phyloP scores from a whole-genome alignment of 2,888 invertebrate species.

The Parnassius smintheus region DNA sequence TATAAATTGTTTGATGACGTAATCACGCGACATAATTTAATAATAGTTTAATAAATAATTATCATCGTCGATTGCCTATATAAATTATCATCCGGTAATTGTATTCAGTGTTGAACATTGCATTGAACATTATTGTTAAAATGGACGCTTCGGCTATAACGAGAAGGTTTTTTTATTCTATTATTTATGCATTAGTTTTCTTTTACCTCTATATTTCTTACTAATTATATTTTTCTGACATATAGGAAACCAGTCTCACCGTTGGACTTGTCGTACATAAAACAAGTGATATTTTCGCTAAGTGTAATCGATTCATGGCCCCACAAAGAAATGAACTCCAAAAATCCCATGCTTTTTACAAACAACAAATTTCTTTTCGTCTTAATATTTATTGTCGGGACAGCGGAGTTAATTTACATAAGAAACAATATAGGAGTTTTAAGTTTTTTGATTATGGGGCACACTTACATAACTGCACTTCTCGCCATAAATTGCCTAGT shows the following conservation, averaged over 20 bases:
- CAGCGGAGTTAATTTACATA: conserved; percentile 23
- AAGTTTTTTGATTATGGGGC: conserved; percentile 25
- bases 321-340: conserved; percentile 20
- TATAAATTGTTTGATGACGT: too few species aligned
- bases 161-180: too few species aligned
- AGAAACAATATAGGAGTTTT: conserved; percentile 19
- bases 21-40: too few species aligned
- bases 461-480: conserved; percentile 24
- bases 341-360: conserved; percentile 15
- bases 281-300: conserved; percentile 13
- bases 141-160: too few species aligned
- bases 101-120: too few species aligned
- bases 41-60: too few species aligned
- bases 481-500: conserved; percentile 23
- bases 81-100: too few species aligned
- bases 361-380: conserved; percentile 21
- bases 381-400: conserved; percentile 10
- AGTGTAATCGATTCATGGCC: conserved; percentile 26
- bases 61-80: too few species aligned
- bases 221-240: not conserved
- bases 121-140: too few species aligned
- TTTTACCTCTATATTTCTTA: too few species aligned
- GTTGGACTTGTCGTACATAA: conserved; percentile 16
- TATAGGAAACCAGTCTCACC: not conserved
- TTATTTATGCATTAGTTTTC: too few species aligned